phyloP scores from a whole-genome alignment of 2,888 invertebrate species.

The Rhyacophila evoluta region DNA sequence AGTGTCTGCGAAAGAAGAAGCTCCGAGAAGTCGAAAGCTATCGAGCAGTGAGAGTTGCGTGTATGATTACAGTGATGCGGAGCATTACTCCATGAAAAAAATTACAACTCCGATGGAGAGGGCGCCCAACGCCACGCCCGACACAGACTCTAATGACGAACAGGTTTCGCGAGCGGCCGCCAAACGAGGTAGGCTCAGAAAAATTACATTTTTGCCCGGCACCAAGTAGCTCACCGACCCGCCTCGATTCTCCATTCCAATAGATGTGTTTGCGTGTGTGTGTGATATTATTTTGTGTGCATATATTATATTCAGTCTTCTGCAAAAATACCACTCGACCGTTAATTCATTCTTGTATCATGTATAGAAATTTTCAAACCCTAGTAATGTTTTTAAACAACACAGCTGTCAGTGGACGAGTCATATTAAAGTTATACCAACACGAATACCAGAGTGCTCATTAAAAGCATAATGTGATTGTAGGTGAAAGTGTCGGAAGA shows the following conservation, averaged over 20 bases:
- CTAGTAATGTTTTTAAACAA: neutral
- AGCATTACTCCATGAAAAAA: slow-evolving; percentile 56
- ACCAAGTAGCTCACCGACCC: slow-evolving; percentile 64
- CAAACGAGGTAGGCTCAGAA: slow-evolving; percentile 79
- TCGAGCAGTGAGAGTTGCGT: slow-evolving; percentile 57
- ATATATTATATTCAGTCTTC: neutral
- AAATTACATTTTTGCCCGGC: slow-evolving; percentile 81
- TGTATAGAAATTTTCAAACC: neutral
- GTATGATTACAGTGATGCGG: slow-evolving; percentile 63
- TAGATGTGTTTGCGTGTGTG: slow-evolving; percentile 32
- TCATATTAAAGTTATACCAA: neutral
- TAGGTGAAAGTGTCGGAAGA: slow-evolving; percentile 50
- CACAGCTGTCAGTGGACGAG: neutral
- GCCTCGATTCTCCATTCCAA: slow-evolving; percentile 39
- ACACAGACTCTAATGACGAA: slow-evolving; percentile 54
- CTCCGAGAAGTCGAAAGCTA: slow-evolving; percentile 41
- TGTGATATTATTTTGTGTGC: slow-evolving; percentile 8
- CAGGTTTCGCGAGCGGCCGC: slow-evolving; percentile 55
- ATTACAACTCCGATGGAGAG: slow-evolving; percentile 45
- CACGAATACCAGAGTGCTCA: slow-evolving; percentile 27
- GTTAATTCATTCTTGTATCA: neutral
- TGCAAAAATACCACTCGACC: neutral
- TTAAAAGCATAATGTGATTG: slow-evolving; percentile 48
- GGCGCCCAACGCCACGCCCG: slow-evolving; percentile 52
- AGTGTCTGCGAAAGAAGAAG: slow-evolving; percentile 20